Evolutionary conservation across 1,140 invertebrate species (phyloP), one percentile per base, ranked within the genome.

Genomic region (Hermetia illucens): DNA sequence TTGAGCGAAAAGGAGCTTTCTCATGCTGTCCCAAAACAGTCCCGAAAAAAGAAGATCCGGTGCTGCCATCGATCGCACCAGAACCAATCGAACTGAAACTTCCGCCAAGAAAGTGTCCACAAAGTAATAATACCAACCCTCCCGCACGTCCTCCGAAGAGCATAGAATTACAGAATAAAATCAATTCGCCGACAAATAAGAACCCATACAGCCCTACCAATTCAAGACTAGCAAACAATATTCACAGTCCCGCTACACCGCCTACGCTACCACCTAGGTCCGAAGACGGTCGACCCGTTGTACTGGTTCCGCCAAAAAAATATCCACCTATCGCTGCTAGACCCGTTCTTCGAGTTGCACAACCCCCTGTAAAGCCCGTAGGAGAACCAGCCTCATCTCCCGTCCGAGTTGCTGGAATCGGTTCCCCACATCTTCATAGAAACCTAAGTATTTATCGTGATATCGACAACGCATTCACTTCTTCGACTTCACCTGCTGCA

Each of bases 261-360:
- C 24, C 24, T 9, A 27, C 24, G 8, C 24, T 27, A 8, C 24
- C 8, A 27, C 13, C 8, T 27, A 9, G 24, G 8, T 13, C 24
- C 24, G 8, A 9, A 27, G 24, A 30, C 17, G 39, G 22, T 24
- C 8, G 24, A 12, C n/a, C n/a, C n/a, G 2, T 36, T 24, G 3
- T 19, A n/a, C 12, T 10, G 43, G 43, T 75, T 48, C 71, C 73
- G 12, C 72, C 74, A 20, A 73, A 75, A 53, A 81, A 79, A 58
- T 77, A 77, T 43, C 78, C 79, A 41, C 77, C 76, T 6, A 71
- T 77, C 32, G 71, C 76, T 17, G 71, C 69, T 43, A 67, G 72
- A 51, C 76, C 70, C 54, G 63, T 68, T 3, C 51, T 65, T 40
- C 50, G 67, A 41, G 58, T 33, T 22, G 27, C 25, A 39, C 68